These are phyloP conservation scores for Carlito syrichta DNA, from an alignment of 2,113 vertebrate species.

Conservation along the genomic window DNA sequence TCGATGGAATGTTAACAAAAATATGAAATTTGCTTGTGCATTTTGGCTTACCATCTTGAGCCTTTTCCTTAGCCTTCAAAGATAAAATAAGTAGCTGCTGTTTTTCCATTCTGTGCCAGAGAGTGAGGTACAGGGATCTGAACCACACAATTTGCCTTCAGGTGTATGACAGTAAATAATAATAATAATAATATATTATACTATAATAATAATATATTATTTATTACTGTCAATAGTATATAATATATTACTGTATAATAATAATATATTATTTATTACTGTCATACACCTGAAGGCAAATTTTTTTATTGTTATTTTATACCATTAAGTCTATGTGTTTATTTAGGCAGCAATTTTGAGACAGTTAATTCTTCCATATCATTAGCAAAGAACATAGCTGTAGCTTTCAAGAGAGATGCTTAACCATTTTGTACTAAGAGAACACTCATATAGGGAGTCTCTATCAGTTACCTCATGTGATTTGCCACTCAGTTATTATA, in stretches of 20 bases:
- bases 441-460: background rate
- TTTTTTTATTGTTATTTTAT: too few species aligned
- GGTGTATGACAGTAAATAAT: too few species aligned
- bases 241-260: too few species aligned
- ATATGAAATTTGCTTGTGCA: background rate
- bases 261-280: too few species aligned
- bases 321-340: background rate
- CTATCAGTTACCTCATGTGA: background rate
- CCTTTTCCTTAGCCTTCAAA: background rate
- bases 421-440: background rate
- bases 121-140: background rate
- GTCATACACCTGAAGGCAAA: too few species aligned
- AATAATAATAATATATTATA: too few species aligned
- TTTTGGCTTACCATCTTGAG: background rate
- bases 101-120: background rate
- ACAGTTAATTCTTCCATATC: background rate
- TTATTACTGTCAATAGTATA: too few species aligned
- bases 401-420: background rate
- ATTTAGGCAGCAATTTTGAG: background rate
- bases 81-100: background rate
- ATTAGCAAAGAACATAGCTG: background rate
- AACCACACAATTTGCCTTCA: background rate
- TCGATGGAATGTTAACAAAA: background rate
- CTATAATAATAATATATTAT: too few species aligned
- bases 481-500: background rate